These are phyloP conservation scores for Labia minor DNA, from an alignment of 2,888 invertebrate species.

Conservation along the genomic window DNA sequence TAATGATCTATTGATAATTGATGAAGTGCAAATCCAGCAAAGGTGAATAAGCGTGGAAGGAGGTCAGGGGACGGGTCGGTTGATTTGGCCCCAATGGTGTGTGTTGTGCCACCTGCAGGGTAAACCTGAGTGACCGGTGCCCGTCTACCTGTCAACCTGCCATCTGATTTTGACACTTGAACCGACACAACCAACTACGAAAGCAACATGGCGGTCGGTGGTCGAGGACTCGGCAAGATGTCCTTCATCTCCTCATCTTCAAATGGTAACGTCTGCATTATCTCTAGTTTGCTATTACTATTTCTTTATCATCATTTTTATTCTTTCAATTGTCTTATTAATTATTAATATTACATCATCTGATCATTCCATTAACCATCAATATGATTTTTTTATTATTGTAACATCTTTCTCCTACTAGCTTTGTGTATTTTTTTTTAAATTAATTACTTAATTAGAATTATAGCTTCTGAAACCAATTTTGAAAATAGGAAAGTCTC, in stretches of 20 bases:
- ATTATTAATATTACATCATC: no score
- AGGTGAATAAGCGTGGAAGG: neutral
- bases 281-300: neutral
- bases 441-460: no score
- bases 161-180: neutral
- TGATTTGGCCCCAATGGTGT: neutral
- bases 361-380: no score
- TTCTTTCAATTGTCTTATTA: neutral
- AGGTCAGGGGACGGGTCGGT: neutral
- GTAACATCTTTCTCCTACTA: no score
- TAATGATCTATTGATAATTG: no score
- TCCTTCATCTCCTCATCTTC: constrained; percentile 20
- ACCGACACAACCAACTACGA: neutral
- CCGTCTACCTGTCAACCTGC: neutral
- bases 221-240: constrained; percentile 23
- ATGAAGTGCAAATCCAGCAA: no score
- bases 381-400: no score
- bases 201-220: constrained; percentile 22
- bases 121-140: neutral
- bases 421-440: no score
- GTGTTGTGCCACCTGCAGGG: neutral
- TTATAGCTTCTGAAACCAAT: no score
- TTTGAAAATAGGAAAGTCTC: no score
- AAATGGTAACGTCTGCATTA: neutral
- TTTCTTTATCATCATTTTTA: neutral